Percentiles rank a stretch among this genome's conserved stretches.
Conservation (phyloP, 2,113 vertebrate species). For the Cyanoderma ruficeps region DNA sequence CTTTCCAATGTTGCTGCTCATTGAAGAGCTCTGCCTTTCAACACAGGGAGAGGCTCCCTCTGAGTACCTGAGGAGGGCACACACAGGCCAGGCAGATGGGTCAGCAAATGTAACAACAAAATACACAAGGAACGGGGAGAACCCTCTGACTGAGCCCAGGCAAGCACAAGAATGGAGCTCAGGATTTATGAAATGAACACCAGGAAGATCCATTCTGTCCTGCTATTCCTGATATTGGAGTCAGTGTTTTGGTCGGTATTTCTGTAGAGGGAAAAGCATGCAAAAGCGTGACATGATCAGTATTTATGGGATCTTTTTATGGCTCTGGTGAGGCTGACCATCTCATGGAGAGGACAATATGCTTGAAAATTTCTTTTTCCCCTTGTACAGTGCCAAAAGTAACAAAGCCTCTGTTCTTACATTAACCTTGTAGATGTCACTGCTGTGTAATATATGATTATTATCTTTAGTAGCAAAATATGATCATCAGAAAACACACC, state of each 20-base stretch:
- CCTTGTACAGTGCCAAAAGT: accelerated
- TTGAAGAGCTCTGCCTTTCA: neutral
- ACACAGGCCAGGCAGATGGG: neutral
- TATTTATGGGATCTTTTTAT: neutral
- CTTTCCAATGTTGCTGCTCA: neutral
- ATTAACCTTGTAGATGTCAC: neutral
- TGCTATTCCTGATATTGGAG: neutral
- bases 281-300: neutral
- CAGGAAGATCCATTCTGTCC: neutral
- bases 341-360: neutral
- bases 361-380: neutral
- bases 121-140: neutral
- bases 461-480: neutral
- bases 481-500: neutral
- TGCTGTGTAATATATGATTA: neutral
- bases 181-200: neutral
- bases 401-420: neutral
- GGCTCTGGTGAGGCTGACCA: neutral
- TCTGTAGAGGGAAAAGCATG: neutral
- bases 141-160: neutral
- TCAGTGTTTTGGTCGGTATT: neutral
- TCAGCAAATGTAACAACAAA: neutral
- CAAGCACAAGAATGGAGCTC: neutral
- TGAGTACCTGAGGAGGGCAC: neutral
- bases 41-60: neutral